Conservation (phyloP, 2,113 vertebrate species). For the Ardeotis arabs region DNA sequence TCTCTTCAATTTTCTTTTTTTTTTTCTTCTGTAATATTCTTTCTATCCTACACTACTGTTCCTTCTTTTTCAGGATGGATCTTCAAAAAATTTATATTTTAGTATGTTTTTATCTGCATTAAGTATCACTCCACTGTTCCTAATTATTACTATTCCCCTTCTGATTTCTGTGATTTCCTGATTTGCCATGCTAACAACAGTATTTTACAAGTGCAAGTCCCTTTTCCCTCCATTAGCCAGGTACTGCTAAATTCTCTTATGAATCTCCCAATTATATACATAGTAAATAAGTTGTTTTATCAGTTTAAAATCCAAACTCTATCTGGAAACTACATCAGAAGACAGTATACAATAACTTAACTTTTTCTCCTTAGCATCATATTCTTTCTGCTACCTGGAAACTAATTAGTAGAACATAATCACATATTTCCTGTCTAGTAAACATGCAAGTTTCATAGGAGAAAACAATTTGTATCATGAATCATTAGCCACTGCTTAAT, state of each 20-base stretch:
- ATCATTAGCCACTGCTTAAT: constrained; percentile 71
- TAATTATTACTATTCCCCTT: neutral
- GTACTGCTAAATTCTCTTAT: neutral
- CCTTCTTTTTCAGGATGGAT: neutral
- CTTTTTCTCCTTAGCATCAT: constrained; percentile 42
- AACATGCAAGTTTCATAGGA: constrained; percentile 68
- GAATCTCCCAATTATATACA: neutral
- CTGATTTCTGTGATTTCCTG: neutral
- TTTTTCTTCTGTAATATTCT: constrained; percentile 26
- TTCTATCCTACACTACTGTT: neutral
- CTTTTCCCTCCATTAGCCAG: neutral
- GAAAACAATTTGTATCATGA: constrained; percentile 71
- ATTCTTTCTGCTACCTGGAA: constrained; percentile 72
- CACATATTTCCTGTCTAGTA: constrained; percentile 66
- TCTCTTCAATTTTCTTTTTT: constrained; percentile 7
- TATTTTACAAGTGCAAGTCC: neutral
- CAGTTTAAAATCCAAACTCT: neutral
- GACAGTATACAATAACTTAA: constrained; percentile 57
- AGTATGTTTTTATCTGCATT: neutral
- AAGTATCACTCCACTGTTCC: neutral
- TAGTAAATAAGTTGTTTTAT: neutral
- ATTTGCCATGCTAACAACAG: neutral
- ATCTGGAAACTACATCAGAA: constrained; percentile 12
- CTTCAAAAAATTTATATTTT: neutral
- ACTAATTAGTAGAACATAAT: constrained; percentile 73